A percentile compares a stretch with the other conserved stretches of the same genome.
phyloP scores from a whole-genome alignment of 2,113 vertebrate genomes.

The Microtus pennsylvanicus region DNA sequence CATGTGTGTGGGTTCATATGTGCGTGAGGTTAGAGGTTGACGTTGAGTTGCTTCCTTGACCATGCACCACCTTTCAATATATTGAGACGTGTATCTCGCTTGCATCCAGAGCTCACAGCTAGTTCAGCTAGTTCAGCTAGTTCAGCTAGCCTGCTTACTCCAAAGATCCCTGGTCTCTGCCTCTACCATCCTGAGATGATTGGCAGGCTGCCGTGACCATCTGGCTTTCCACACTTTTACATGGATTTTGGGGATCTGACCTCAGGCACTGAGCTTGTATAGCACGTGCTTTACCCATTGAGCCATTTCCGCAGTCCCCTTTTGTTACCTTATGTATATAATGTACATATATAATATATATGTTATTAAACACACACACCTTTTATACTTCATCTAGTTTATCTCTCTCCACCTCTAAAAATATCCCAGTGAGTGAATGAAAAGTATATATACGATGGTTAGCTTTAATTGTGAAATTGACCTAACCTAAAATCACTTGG shows the following conservation, averaged over 20 bases:
- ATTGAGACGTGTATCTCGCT: neutral
- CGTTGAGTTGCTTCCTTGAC: too few species aligned
- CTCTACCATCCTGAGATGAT: neutral
- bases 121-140: neutral
- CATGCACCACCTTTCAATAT: neutral
- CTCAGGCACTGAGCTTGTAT: neutral
- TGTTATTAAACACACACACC: neutral
- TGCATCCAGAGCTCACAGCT: neutral
- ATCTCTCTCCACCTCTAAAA: neutral
- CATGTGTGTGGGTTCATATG: neutral
- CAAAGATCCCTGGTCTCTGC: neutral
- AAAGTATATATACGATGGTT: neutral
- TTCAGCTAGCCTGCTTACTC: neutral
- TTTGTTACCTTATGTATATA: neutral
- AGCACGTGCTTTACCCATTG: neutral
- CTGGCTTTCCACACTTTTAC: neutral
- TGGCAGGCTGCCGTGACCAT: neutral
- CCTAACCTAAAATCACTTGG: neutral
- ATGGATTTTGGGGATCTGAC: neutral
- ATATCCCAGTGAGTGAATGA: neutral
- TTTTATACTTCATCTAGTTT: slow-evolving; percentile 1
- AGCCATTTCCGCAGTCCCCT: neutral
- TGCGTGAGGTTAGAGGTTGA: too few species aligned
- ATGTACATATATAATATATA: neutral
- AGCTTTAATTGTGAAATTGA: neutral